Conservation (phyloP, 2,888 invertebrate genomes). For the Prionchulus punctatus region DNA sequence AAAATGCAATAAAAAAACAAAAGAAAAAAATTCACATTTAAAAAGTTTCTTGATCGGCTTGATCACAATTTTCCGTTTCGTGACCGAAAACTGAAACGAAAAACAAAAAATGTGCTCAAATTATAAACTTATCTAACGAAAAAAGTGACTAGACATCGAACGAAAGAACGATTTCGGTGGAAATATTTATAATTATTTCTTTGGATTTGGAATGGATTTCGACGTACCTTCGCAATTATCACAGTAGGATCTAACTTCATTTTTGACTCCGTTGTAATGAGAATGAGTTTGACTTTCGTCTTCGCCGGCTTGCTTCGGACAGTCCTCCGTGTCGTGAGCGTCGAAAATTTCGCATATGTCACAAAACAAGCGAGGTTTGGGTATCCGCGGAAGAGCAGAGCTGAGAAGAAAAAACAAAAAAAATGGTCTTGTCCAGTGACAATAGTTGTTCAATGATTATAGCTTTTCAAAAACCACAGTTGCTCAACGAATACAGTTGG, state of each 20-base stretch:
- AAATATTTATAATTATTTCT: neutral
- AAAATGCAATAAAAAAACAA: neutral
- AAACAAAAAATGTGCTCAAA: neutral
- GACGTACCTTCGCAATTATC: constrained; percentile 69
- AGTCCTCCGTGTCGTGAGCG: constrained; percentile 90
- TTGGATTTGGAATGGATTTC: too few species aligned
- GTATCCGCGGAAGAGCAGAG: too few species aligned
- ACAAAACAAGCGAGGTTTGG: constrained; percentile 70
- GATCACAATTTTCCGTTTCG: constrained; percentile 12
- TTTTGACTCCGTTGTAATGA: neutral
- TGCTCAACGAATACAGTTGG: too few species aligned
- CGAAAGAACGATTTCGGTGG: neutral
- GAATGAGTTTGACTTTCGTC: neutral
- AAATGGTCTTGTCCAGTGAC: too few species aligned
- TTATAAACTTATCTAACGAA: neutral
- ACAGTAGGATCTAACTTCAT: constrained; percentile 50
- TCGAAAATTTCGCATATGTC: constrained; percentile 96
- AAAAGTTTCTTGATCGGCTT: neutral
- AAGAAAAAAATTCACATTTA: neutral
- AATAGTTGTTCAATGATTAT: too few species aligned
- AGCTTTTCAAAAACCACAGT: too few species aligned
- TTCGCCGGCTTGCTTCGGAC: constrained; percentile 43
- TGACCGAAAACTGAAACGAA: constrained; percentile 15
- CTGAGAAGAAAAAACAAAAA: too few species aligned
- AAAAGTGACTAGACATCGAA: neutral